Percentiles rank a stretch among this genome's conserved stretches.
Evolutionary conservation across 1,140 invertebrate species (phyloP).

Genomic region (Palaemon carinicauda): DNA sequence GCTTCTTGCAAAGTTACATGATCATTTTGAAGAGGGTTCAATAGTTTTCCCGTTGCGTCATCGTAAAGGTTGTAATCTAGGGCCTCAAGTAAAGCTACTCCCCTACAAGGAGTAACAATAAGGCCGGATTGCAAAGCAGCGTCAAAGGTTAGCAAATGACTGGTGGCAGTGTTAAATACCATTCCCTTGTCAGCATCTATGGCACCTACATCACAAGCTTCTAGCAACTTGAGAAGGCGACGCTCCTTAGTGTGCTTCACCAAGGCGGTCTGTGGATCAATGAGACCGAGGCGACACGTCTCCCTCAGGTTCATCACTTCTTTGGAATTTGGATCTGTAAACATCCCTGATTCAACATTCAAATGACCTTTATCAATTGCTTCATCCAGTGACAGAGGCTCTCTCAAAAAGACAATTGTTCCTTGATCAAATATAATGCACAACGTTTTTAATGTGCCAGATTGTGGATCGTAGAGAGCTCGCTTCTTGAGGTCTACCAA

Average conservation of each 20-base stretch:
- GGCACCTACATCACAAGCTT: conserved; percentile 84
- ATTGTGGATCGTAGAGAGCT: conserved; percentile 75
- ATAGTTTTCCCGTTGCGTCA: conserved; percentile 78
- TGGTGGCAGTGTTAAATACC: conserved; percentile 82
- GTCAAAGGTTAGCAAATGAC: conserved; percentile 78
- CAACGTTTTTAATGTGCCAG: conserved; percentile 72
- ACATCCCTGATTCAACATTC: conserved; percentile 76
- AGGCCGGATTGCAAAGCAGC: conserved; percentile 80
- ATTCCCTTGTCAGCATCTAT: conserved; percentile 87
- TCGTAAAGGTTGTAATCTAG: conserved; percentile 85
- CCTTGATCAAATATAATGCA: conserved; percentile 79
- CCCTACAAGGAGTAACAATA: conserved; percentile 77
- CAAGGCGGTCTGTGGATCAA: conserved; percentile 86
- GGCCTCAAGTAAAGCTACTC: conserved; percentile 82
- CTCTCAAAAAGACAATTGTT: conserved; percentile 74
- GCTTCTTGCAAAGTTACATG: conserved; percentile 79
- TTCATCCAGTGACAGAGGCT: conserved; percentile 79
- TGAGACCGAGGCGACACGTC: conserved; percentile 80
- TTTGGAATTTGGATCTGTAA: conserved; percentile 77
- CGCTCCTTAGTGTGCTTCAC: conserved; percentile 86
- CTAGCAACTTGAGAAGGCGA: conserved; percentile 81
- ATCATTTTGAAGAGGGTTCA: conserved; percentile 77
- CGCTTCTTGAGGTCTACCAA: conserved; percentile 75
- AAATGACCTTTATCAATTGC: conserved; percentile 78
- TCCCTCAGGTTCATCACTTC: conserved; percentile 83